Conservation (phyloP, 2,888 invertebrate species). For the Halictus quadricinctus region DNA sequence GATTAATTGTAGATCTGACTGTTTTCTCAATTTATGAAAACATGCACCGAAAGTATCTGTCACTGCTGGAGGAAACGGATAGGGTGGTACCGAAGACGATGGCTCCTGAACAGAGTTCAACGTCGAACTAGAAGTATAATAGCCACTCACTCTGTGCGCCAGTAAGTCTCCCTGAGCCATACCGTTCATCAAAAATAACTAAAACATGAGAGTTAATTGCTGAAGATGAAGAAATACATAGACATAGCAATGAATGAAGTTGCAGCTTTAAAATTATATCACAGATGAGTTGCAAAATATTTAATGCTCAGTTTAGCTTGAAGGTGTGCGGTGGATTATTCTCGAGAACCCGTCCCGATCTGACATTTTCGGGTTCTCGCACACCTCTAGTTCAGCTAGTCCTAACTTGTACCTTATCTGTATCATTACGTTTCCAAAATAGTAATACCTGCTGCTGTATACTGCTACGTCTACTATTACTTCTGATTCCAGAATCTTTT, state of each 20-base stretch:
- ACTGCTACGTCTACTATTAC: constrained; percentile 92
- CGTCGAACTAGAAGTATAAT: constrained; percentile 93
- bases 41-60: constrained; percentile 88
- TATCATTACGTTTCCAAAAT: background rate
- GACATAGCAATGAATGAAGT: background rate
- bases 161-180: constrained; percentile 89
- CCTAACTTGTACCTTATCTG: background rate
- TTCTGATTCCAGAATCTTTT: constrained; percentile 94
- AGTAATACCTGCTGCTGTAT: constrained; percentile 90
- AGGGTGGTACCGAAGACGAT: constrained; percentile 82
- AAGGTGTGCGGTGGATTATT: too few relatives aligned
- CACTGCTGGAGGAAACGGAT: constrained; percentile 83
- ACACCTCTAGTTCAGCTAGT: background rate
- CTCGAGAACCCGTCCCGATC: background rate
- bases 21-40: constrained; percentile 92
- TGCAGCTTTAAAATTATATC: background rate
- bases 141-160: constrained; percentile 93
- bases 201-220: constrained; percentile 42
- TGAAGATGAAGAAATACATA: constrained; percentile 18
- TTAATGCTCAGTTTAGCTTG: background rate
- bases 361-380: background rate
- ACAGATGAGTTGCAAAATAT: background rate
- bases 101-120: constrained; percentile 82
- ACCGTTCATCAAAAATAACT: constrained; percentile 85
- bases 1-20: constrained; percentile 94